Evolutionary conservation across 2,888 invertebrate species (phyloP), one percentile per base, ranked within the genome.

Genomic region (Campoplex capitator): DNA sequence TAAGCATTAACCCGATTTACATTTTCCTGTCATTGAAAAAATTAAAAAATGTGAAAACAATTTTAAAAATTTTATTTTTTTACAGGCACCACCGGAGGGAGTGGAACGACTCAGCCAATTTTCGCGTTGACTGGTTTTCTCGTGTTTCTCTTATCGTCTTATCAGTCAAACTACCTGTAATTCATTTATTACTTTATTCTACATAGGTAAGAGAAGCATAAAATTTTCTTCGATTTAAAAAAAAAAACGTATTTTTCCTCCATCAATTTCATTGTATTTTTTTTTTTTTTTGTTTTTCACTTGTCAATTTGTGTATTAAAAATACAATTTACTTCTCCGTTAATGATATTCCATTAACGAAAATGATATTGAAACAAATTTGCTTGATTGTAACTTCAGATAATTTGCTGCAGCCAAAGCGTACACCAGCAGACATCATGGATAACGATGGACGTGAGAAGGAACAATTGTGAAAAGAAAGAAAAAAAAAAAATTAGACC

Each of bases 321-420:
- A 62, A 32, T 58, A 11, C 0, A 11, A 16, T 62, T 13, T 28
- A 0, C 8, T 11, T 58, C 32, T 4, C 16, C 4, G 6, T 2
- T 28, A 32, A 62, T 28, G 58, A 28, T 28, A 0, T 16, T 48
- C 0, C 16, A 48, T 48, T 54, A 9, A 51, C 2, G n/a, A 51
- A 77, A 23, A 78, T 56, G 35, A 23, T 81, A 77, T 16, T 28
- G 11, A 13, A 58, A 0, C 16, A 13, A 28, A 28, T 42, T 42
- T 42, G 13, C 4, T 13, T 0, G 13, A 28, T 83, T 7, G 35
- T 80, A 71, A 28, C 84, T 86, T 51, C 83, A 93, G 93, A 89
- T 93, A 93, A 93, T 92, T 93, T 93, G 93, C 93, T 93, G 91
- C 93, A 93, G 93, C 93, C 93, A 93, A 93, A 93, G 93, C 92